Percentiles rank a stretch among this genome's conserved stretches.
These are phyloP conservation scores for Strigops habroptila DNA, from an alignment of 2,113 vertebrate genomes.

Conservation along the genomic window DNA sequence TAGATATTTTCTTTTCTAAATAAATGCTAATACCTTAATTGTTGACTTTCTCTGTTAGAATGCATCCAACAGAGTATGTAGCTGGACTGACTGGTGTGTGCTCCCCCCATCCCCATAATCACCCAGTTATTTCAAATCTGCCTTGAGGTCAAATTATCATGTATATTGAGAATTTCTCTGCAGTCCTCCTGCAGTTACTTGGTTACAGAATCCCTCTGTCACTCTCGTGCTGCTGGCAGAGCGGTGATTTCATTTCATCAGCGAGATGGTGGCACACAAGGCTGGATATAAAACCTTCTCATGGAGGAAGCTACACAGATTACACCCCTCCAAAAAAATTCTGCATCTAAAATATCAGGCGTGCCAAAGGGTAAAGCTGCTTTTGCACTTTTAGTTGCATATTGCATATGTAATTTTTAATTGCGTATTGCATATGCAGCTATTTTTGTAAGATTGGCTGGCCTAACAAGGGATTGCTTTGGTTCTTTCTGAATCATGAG, in stretches of 20 bases:
- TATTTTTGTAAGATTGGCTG: background rate
- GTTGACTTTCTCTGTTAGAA: background rate
- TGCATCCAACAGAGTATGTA: background rate
- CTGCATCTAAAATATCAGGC: background rate
- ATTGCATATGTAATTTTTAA: background rate
- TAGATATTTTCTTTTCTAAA: background rate
- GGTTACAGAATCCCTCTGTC: background rate
- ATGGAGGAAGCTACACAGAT: background rate
- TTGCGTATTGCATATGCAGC: background rate
- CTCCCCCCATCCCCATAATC: background rate
- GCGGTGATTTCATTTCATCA: background rate
- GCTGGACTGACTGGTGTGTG: background rate
- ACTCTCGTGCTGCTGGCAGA: background rate
- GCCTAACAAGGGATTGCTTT: background rate
- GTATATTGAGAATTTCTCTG: background rate
- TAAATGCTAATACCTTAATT: background rate
- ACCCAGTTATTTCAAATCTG: background rate
- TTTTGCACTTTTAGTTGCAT: background rate
- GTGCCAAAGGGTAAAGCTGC: background rate
- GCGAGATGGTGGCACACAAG: background rate
- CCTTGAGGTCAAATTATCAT: background rate
- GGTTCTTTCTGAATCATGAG: background rate
- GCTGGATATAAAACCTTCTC: background rate
- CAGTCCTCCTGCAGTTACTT: background rate
- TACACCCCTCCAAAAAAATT: background rate